These are phyloP conservation scores for Gobionotothen gibberifrons DNA, from an alignment of 2,797 vertebrate genomes.

Conservation along the genomic window DNA sequence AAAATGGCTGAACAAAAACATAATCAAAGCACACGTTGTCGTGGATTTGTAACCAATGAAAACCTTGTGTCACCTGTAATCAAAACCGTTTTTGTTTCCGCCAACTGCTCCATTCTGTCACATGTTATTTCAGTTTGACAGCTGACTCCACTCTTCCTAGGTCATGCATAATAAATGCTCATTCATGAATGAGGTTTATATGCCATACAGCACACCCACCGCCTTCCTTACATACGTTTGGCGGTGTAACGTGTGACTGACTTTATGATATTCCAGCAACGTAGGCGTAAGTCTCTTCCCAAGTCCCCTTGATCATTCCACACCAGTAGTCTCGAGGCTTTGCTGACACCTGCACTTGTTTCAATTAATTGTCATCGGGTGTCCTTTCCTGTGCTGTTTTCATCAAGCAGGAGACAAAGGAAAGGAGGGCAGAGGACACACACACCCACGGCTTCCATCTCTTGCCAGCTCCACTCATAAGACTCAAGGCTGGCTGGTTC, in stretches of 20 bases:
- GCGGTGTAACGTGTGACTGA: slow-evolving; percentile 51
- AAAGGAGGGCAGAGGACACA: slow-evolving; percentile 32
- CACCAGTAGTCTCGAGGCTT: slow-evolving; percentile 34
- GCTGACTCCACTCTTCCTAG: slow-evolving; percentile 47
- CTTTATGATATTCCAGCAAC: slow-evolving; percentile 33
- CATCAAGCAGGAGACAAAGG: slow-evolving; percentile 34
- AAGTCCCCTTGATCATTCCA: slow-evolving; percentile 61
- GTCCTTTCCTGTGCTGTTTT: slow-evolving; percentile 56
- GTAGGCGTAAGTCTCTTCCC: slow-evolving; percentile 50
- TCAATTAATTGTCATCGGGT: slow-evolving; percentile 56
- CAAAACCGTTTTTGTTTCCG: slow-evolving; percentile 6
- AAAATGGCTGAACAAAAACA: neutral
- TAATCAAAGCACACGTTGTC: neutral
- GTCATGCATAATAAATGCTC: slow-evolving; percentile 59
- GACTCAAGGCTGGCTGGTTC: neutral
- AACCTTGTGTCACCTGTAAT: neutral
- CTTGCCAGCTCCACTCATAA: neutral
- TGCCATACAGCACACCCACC: slow-evolving; percentile 40
- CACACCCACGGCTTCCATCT: slow-evolving; percentile 2
- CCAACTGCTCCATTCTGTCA: neutral
- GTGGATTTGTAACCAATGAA: neutral
- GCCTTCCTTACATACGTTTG: slow-evolving; percentile 56
- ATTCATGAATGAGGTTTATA: slow-evolving; percentile 50
- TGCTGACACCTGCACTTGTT: slow-evolving; percentile 56
- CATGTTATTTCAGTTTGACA: slow-evolving; percentile 36